Base-by-base conservation (phyloP, 2,797 vertebrate genomes). In the Muraenolepis orangiensis region DNA sequence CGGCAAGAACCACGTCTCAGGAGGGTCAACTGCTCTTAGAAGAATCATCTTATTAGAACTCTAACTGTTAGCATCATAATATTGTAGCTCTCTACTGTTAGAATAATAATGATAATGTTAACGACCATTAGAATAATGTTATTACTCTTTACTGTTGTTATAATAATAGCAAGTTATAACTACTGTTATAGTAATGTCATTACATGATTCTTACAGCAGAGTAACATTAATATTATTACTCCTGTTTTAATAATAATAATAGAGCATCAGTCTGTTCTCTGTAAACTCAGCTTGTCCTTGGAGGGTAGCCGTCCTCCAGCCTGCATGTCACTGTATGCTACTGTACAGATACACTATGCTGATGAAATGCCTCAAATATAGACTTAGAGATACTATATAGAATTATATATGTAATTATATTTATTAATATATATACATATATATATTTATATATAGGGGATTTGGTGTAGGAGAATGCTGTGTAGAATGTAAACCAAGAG, bases 331-430 rank as follows among this genome's bases (percentile, higher is more conserved):
- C 70, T 78, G 85, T 81, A 72, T 86, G 77, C 78, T 82, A 81
- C 51, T 92, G 89, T 91, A 91, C 80, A 92, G n/a, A n/a, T 87
- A 91, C 28, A 78, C 89, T 83, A 89, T 87, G 84, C 73, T 79
- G 82, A 74, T 83, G 77, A 83, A 82, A 87, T 77, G 81, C 46
- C 18, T 87, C 87, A 78, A 80, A 80, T 87, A 84, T 80, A 61
- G 69, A 67, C 72, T 69, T 76, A 71, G 6, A 70, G 72, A 70
- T 83, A 80, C 34, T 76, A 81, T 71, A 64, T 26, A 64, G 11
- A 51, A 51, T 18, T 51, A 51, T 51, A 20, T n/a, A n/a, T n/a
- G n/a, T n/a, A n/a, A n/a, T n/a, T n/a, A n/a, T n/a, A n/a, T n/a
- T n/a, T n/a, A n/a, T n/a, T n/a, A n/a, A 8, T 61, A 61, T 61